Evolutionary conservation across 1,140 invertebrate genomes (phyloP).

Genomic region (Caerostris darwini): DNA sequence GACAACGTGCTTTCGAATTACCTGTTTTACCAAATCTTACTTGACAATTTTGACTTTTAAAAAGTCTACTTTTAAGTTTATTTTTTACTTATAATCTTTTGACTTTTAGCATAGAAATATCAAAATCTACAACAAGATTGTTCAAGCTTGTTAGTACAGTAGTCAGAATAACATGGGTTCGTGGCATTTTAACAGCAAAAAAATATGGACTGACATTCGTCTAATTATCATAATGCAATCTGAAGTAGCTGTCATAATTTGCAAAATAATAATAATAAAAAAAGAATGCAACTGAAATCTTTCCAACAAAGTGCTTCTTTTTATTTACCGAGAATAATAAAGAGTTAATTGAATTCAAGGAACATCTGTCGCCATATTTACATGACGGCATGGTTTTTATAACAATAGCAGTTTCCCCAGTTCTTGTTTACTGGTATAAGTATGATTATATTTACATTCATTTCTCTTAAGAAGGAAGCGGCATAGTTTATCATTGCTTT

Average conservation of each 20-base stretch:
- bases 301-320: constrained; percentile 23
- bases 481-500: constrained; percentile 35
- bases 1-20: too few species aligned
- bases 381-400: background rate
- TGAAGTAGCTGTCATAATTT: background rate
- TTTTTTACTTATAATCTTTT: too few species aligned
- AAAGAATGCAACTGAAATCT: background rate
- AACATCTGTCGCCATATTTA: constrained; percentile 56
- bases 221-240: background rate
- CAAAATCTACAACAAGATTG: background rate
- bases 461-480: constrained; percentile 61
- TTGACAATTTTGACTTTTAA: too few species aligned
- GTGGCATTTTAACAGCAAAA: background rate
- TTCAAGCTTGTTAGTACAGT: background rate
- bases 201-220: background rate
- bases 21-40: too few species aligned
- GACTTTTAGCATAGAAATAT: background rate
- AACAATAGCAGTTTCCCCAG: background rate
- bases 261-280: background rate
- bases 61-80: too few species aligned
- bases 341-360: constrained; percentile 59
- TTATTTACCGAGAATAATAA: constrained; percentile 58
- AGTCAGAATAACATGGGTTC: background rate
- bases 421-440: constrained; percentile 26
- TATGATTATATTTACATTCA: constrained; percentile 49